Evolutionary conservation across 1,140 invertebrate species (phyloP).

Genomic region (Ceratosolen solmsi): DNA sequence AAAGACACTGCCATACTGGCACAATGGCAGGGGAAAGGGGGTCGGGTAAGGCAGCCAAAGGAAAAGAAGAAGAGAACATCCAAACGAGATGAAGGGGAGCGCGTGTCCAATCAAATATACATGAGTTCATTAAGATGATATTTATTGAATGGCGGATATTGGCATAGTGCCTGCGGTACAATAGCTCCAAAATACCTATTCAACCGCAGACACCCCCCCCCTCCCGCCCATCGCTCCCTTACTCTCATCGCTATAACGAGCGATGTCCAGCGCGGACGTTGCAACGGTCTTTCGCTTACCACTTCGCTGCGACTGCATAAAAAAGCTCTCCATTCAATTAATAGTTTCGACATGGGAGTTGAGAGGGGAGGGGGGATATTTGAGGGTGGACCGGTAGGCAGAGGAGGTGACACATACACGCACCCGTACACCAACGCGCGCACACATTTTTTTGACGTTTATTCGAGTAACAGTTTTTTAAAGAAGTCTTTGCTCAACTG

Average conservation of each 20-base stretch:
- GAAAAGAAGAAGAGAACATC: constrained; percentile 35
- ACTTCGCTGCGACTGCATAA: constrained; percentile 11
- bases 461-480: neutral
- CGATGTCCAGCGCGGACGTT: constrained; percentile 6
- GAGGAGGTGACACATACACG: too few relatives aligned
- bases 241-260: neutral
- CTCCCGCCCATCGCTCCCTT: too few relatives aligned
- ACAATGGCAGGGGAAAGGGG: neutral
- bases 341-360: neutral
- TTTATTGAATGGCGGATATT: constrained; percentile 65
- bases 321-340: constrained; percentile 31
- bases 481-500: neutral
- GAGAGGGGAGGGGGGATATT: too few relatives aligned
- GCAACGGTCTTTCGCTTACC: constrained; percentile 25
- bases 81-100: constrained; percentile 46
- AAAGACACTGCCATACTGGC: constrained; percentile 13
- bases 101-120: constrained; percentile 64
- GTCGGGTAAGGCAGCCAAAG: neutral
- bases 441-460: neutral
- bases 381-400: too few relatives aligned
- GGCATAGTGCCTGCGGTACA: constrained; percentile 62
- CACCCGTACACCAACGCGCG: too few relatives aligned
- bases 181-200: constrained; percentile 63
- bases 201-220: constrained; percentile 35
- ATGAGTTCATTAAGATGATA: constrained; percentile 67